Evolutionary conservation across 1,140 invertebrate genomes (phyloP), one percentile per base, ranked within the genome.

Genomic region (Philaenus spumarius): DNA sequence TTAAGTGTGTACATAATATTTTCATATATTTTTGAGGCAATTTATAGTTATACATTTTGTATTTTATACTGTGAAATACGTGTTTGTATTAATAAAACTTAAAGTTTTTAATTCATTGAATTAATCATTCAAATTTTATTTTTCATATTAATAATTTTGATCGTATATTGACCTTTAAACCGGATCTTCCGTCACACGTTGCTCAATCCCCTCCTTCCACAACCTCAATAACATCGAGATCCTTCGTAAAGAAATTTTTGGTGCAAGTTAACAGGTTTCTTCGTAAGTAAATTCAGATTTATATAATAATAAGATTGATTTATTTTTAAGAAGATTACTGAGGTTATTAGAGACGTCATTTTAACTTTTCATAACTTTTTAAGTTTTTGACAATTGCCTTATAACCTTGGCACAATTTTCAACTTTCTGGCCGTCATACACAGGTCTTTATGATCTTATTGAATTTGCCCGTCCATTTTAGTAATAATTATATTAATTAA

Each of bases 261-360:
- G 58, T 63, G 62, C 58, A 61, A 61, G 64, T 60, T 62, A 65
- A 63, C 52, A 65, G 61, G 64, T 62, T 59, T 62, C 48, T 61
- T 54, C 58, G 61, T 63, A 63, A 63, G 61, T 63, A 37, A 19
- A 46, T 59, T 47, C 11, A 34, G 23, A 20, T 58, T 17, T 37
- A 42, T 14, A 19, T 4, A 30, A 30, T 30, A 9, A 4, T 30
- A 30, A 30, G 26, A 4, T 30, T 30, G 9, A 4, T 30, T 9
- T 30, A 30, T 30, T 9, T 9, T 4, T 30, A 30, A 30, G 26
- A 30, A 4, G 26, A 30, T 30, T 30, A 3, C 9, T 30, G 26
- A 30, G 9, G 9, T 4, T 30, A 30, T 30, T 42, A 22, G 7
- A 5, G 42, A 12, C 30, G 40, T 37, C 34, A 42, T 54, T 22